These are phyloP conservation scores for Climacteris rufus DNA, from an alignment of 2,113 vertebrate species.

Conservation along the genomic window DNA sequence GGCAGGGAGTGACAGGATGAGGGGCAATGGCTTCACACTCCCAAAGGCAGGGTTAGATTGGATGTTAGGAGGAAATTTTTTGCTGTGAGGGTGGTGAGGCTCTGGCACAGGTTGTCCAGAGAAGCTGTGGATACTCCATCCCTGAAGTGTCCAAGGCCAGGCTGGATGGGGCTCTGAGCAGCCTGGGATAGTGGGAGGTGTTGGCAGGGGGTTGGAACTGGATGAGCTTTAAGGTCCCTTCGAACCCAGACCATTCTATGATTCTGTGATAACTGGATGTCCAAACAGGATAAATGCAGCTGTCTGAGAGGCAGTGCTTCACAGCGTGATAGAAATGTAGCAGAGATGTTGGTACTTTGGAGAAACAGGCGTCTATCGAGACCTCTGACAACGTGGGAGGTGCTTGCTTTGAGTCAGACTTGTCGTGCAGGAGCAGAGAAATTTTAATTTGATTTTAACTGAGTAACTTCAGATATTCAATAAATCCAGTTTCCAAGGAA, in stretches of 20 bases:
- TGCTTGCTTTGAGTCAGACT: not conserved
- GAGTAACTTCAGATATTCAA: not conserved
- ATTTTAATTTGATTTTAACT: not conserved
- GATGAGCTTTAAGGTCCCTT: not conserved
- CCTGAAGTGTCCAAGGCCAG: not conserved
- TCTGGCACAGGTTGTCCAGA: not conserved
- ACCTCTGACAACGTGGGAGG: not conserved
- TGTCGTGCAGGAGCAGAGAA: not conserved
- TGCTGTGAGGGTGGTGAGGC: not conserved
- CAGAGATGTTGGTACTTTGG: not conserved
- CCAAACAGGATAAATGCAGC: not conserved
- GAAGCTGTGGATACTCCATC: not conserved
- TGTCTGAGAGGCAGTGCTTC: not conserved
- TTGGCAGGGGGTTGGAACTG: not conserved
- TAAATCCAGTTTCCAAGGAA: not conserved
- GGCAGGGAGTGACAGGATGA: not conserved
- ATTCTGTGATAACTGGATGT: not conserved
- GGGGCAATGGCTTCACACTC: not conserved
- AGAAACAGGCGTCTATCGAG: not conserved
- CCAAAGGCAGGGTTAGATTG: not conserved
- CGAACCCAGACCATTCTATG: not conserved
- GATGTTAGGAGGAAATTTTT: not conserved
- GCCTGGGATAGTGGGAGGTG: accelerated
- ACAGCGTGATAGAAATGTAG: not conserved
- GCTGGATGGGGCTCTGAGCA: not conserved